Conservation (phyloP, 2,113 vertebrate species). For the Trogon surrucura region DNA sequence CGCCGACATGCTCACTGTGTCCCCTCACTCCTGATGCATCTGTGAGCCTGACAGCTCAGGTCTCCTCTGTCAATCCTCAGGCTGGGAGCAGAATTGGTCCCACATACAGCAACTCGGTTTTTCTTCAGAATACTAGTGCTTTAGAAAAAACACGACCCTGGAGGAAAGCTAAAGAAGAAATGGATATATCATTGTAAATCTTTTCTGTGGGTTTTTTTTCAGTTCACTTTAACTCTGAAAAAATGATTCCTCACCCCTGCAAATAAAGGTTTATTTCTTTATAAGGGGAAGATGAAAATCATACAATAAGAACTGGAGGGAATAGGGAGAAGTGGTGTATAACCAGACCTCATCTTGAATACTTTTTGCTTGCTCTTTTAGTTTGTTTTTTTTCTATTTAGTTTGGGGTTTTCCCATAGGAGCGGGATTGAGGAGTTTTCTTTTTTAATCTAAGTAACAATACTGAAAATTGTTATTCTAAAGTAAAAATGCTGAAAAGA, state of each 20-base stretch:
- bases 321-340: not conserved
- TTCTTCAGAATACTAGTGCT: not conserved
- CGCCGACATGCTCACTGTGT: not conserved
- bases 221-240: not conserved
- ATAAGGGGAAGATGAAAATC: not conserved
- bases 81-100: not conserved
- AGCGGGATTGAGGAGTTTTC: not conserved
- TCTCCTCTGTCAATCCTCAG: not conserved
- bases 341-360: not conserved
- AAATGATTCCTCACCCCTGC: not conserved
- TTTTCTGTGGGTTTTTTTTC: not conserved
- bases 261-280: not conserved
- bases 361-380: not conserved
- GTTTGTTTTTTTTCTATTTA: not conserved
- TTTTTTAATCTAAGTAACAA: not conserved
- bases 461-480: not conserved
- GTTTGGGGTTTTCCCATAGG: not conserved
- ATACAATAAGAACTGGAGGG: not conserved
- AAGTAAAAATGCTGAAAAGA: not conserved
- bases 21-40: not conserved
- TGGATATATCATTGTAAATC: not conserved
- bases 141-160: not conserved
- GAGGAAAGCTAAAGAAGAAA: conserved; percentile 3
- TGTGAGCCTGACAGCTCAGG: not conserved
- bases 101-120: not conserved